Evolutionary conservation across 2,888 invertebrate genomes (phyloP).

Genomic region (Phaedon cochleariae): DNA sequence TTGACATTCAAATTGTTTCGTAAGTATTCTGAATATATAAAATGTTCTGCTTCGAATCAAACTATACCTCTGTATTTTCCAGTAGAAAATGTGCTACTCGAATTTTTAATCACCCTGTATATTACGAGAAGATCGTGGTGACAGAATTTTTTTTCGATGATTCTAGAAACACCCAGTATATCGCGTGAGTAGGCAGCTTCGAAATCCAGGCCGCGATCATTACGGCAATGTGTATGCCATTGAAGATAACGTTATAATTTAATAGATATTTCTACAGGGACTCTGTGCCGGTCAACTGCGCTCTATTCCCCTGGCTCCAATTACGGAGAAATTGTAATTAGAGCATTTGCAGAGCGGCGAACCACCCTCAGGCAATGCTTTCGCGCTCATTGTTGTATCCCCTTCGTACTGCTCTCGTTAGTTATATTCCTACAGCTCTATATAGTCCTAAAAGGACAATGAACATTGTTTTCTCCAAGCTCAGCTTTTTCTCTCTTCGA

Average conservation of each 20-base stretch:
- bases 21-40: slow-evolving; percentile 44
- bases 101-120: too few species aligned
- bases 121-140: too few species aligned
- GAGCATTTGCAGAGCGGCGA: slow-evolving; percentile 43
- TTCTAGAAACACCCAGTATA: background rate
- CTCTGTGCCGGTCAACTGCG: slow-evolving; percentile 37
- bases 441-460: background rate
- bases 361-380: slow-evolving; percentile 40
- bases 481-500: background rate
- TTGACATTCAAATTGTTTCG: slow-evolving; percentile 54
- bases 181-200: background rate
- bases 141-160: too few species aligned
- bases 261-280: slow-evolving; percentile 15
- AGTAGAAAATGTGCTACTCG: too few species aligned
- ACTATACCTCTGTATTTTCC: too few species aligned
- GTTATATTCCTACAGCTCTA: background rate
- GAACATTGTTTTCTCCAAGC: background rate
- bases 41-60: too few species aligned
- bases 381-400: background rate
- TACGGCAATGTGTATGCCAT: background rate
- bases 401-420: background rate
- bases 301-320: slow-evolving; percentile 46
- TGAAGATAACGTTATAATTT: slow-evolving; percentile 2
- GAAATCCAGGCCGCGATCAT: background rate
- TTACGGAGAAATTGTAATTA: slow-evolving; percentile 50